Base-by-base conservation (phyloP, 2,797 vertebrate species). In the Orientallactaga sibirica region DNA sequence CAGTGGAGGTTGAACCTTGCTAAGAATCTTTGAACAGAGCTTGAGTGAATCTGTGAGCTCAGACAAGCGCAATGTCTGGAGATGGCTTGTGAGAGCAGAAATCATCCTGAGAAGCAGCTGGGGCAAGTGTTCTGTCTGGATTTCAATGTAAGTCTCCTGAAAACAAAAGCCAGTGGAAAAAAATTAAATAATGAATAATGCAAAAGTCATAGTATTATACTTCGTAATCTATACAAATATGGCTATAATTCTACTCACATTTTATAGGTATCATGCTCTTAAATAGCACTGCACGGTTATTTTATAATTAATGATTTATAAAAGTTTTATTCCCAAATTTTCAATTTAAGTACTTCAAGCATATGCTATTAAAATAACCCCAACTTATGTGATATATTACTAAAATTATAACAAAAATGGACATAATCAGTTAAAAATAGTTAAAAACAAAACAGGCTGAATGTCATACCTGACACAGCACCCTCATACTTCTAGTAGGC, bases 401-500 rank as follows among this genome's bases (percentile, higher is more conserved):
- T 94, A 71, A 95, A 96, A 95, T 68, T 88, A 37, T 89, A 93
- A 95, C 33, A 96, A 95, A 96, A 79, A 86, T 43, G 67, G 94
- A 94, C 41, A 27, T 41, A 97, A 73, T 64, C 61, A 91, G 58
- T 93, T 94, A 96, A 96, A 96, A 48, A 48, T 9, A 48, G 48
- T 48, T 48, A 48, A 48, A 48, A 91, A 89, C 98, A 98, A 98
- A 99, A 98, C 97, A 98, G 98, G 96, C 98, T 98, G 93, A 97
- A 98, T 99, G 98, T 98, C 99, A 98, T 99, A 99, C 99, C 99
- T 99, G 99, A 99, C 99, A 99, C 98, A 99, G 99, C 98, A 99
- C 99, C 99, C 99, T 99, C 99, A 99, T 99, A 99, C 99, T 99
- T 99, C 99, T 99, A 99, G 99, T 99, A 98, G 99, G 99, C 99